Percentiles rank a stretch among this genome's conserved stretches.
phyloP scores from a whole-genome alignment of 2,113 vertebrate genomes.

The Chloroceryle aenea region DNA sequence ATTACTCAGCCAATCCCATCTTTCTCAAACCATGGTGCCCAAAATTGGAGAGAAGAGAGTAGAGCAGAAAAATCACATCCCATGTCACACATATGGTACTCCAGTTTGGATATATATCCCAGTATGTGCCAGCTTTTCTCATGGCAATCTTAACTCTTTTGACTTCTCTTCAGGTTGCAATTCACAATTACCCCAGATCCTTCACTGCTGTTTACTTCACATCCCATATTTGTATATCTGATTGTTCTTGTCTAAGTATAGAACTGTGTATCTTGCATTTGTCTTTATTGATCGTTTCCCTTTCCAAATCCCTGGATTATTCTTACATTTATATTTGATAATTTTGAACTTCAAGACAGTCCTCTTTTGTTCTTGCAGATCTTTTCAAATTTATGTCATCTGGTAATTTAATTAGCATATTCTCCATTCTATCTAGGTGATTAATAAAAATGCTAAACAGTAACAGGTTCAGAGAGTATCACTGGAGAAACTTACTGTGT shows the following conservation, averaged over 20 bases:
- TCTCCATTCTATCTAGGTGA: neutral
- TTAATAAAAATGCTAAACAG: neutral
- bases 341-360: neutral
- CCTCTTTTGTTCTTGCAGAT: neutral
- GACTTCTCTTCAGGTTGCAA: neutral
- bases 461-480: neutral
- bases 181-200: neutral
- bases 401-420: neutral
- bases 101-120: neutral
- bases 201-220: neutral
- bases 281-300: neutral
- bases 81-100: neutral
- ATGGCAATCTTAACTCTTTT: neutral
- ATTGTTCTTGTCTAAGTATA: neutral
- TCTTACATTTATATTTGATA: neutral
- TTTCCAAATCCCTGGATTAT: neutral
- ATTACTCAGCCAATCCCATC: neutral
- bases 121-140: slow-evolving; percentile 12
- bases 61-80: neutral
- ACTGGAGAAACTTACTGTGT: neutral
- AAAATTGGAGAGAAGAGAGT: slow-evolving; percentile 10
- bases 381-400: neutral
- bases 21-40: neutral
- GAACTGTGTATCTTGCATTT: neutral
- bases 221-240: neutral